Evolutionary conservation across 2,797 vertebrate genomes (phyloP).

Genomic region (Sebastiscus albofasciatus): DNA sequence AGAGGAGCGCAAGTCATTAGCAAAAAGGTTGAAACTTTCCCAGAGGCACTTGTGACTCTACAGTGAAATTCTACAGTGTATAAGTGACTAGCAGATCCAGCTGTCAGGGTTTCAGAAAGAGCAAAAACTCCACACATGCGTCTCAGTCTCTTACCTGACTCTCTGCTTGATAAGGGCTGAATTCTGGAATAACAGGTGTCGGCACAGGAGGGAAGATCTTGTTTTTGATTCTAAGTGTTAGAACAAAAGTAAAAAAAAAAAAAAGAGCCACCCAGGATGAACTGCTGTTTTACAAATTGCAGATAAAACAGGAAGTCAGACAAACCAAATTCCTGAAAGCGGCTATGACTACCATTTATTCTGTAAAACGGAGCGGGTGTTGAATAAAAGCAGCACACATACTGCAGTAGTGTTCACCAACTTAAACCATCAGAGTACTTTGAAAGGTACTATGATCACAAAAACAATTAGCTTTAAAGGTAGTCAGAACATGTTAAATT

Average conservation of each 20-base stretch:
- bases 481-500: neutral
- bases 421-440: neutral
- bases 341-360: neutral
- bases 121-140: neutral
- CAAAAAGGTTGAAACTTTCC: neutral
- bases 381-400: neutral
- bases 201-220: constrained; percentile 71
- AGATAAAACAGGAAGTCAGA: neutral
- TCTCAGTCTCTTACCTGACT: constrained; percentile 50
- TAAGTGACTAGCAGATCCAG: neutral
- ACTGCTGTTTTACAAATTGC: neutral
- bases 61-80: neutral
- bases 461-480: neutral
- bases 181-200: constrained; percentile 63
- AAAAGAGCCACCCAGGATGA: neutral
- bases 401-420: neutral
- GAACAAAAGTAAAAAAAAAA: neutral
- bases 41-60: neutral
- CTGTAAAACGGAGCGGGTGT: neutral
- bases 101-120: neutral
- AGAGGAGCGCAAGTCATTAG: neutral
- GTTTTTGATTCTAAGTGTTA: constrained; percentile 52
- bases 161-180: neutral
- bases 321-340: neutral
- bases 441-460: neutral